These are phyloP conservation scores for Herpailurus yagouaroundi DNA, from an alignment of 2,113 vertebrate species.

Conservation along the genomic window DNA sequence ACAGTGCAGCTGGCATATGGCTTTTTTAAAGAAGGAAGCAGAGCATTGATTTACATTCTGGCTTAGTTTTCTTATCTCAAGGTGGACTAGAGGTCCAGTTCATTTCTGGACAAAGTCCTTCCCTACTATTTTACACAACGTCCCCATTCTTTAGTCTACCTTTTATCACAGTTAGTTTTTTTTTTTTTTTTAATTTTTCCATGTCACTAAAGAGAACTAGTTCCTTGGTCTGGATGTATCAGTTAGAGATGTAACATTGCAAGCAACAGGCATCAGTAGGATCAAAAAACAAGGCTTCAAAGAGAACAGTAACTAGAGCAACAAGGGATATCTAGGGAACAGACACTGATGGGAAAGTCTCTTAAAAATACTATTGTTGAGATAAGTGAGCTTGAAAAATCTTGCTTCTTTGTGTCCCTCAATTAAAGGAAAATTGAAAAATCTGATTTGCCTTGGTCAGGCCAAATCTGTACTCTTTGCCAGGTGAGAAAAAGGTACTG, in stretches of 20 bases:
- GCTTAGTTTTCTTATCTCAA: neutral
- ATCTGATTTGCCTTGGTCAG: neutral
- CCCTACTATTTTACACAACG: neutral
- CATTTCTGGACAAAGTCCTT: neutral
- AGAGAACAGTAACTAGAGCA: neutral
- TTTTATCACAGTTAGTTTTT: constrained; percentile 22
- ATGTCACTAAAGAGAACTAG: neutral
- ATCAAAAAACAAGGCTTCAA: neutral
- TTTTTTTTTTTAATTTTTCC: neutral
- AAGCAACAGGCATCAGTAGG: neutral
- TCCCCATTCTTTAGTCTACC: neutral
- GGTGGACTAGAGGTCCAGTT: neutral
- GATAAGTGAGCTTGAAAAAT: neutral
- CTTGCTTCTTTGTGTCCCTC: neutral
- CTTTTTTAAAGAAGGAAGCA: neutral
- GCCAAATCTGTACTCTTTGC: neutral
- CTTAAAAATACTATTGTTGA: neutral
- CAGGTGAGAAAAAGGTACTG: neutral
- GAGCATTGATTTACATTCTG: neutral
- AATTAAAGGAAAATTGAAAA: neutral
- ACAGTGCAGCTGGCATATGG: neutral
- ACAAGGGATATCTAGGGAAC: neutral
- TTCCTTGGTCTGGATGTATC: neutral
- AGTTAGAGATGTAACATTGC: neutral
- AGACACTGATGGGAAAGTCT: neutral